These are phyloP conservation scores for Amphipyra tragopoginis DNA, from an alignment of 2,888 invertebrate species.

Conservation along the genomic window DNA sequence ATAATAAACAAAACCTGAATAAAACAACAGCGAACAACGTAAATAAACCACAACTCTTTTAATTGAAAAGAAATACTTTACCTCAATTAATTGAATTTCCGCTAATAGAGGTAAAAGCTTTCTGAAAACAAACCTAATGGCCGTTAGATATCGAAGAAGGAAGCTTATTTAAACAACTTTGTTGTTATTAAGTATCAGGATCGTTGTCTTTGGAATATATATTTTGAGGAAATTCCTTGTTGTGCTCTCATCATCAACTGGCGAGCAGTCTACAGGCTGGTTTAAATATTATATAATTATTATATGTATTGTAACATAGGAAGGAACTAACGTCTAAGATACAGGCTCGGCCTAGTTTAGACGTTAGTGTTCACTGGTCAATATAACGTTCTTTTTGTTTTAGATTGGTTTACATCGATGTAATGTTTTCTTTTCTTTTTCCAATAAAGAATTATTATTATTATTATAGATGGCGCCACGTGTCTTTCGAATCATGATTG, in stretches of 20 bases:
- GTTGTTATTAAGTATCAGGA: constrained; percentile 14
- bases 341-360: too few species aligned
- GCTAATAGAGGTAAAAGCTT: constrained; percentile 35
- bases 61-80: constrained; percentile 6
- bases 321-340: too few species aligned
- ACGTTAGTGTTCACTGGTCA: too few species aligned
- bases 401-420: too few species aligned
- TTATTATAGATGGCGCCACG: too few species aligned
- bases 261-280: too few species aligned
- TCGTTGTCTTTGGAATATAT: constrained; percentile 45
- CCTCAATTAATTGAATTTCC: constrained; percentile 26
- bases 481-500: too few species aligned
- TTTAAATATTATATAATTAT: too few species aligned
- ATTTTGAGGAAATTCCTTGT: constrained; percentile 15
- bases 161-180: constrained; percentile 29
- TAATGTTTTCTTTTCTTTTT: too few species aligned
- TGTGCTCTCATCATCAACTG: constrained; percentile 2
- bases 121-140: constrained; percentile 46
- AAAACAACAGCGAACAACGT: constrained; percentile 1
- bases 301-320: too few species aligned
- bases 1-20: neutral
- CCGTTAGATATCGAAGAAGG: constrained; percentile 27
- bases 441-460: too few species aligned
- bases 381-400: too few species aligned
- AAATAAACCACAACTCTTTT: constrained; percentile 22